Evolutionary conservation across 2,113 vertebrate species (phyloP).

Genomic region (Chaetodon trifascialis): DNA sequence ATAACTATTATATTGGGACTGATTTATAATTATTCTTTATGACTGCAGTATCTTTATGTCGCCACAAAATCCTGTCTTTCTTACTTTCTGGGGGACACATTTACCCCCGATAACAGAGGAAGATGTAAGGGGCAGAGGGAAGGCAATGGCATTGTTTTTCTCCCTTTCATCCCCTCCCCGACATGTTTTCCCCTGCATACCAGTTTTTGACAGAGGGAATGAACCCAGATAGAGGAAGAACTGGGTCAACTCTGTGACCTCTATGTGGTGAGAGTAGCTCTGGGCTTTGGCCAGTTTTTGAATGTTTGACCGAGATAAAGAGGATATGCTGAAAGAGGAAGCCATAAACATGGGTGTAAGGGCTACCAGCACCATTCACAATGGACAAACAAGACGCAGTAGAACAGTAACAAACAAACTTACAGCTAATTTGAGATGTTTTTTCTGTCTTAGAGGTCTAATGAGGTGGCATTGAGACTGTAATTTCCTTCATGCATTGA

Average conservation of each 20-base stretch:
- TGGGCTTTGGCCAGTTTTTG: conserved; percentile 51
- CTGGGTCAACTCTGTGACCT: conserved; percentile 66
- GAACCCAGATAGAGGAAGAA: conserved; percentile 46
- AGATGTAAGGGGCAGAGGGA: not conserved
- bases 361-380: not conserved
- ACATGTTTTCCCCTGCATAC: conserved; percentile 21
- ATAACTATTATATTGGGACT: not conserved
- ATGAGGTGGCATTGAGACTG: not conserved
- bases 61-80: not conserved
- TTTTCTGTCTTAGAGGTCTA: not conserved
- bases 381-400: not conserved
- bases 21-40: not conserved
- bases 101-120: not conserved
- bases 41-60: not conserved
- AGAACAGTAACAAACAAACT: not conserved
- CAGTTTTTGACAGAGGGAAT: conserved; percentile 37
- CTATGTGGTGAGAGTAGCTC: conserved; percentile 46
- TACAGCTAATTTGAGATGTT: not conserved
- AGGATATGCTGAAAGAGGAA: conserved; percentile 20
- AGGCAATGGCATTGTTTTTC: conserved; percentile 23
- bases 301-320: conserved; percentile 51
- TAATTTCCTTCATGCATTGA: not conserved
- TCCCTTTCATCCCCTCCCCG: conserved; percentile 14
- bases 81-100: not conserved
- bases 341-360: conserved; percentile 9